Percentiles rank a stretch among this genome's conserved stretches.
Conservation (phyloP, 2,797 vertebrate species). For the Sebastes itinus region DNA sequence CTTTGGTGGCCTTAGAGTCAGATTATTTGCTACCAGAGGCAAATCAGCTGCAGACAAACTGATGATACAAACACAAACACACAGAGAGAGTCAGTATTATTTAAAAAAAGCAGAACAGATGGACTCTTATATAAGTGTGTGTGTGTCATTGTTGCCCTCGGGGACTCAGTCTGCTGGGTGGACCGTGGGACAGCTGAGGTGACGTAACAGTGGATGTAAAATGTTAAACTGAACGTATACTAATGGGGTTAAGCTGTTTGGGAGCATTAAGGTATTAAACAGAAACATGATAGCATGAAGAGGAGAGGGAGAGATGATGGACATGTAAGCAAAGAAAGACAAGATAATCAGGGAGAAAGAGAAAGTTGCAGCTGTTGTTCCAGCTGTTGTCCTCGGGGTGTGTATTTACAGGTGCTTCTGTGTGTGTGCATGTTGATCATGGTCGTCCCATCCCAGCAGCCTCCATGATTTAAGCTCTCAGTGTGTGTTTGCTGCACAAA, state of each 20-base stretch:
- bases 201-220: background rate
- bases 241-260: background rate
- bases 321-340: background rate
- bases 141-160: conserved; percentile 13
- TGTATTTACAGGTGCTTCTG: conserved; percentile 29
- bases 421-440: background rate
- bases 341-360: background rate
- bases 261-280: background rate
- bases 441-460: background rate
- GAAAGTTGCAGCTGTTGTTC: conserved; percentile 45
- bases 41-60: background rate
- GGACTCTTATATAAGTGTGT: conserved; percentile 29
- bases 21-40: background rate
- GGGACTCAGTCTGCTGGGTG: background rate
- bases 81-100: background rate
- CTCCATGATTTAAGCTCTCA: background rate
- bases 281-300: background rate
- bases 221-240: background rate
- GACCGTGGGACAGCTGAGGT: background rate
- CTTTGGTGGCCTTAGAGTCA: background rate
- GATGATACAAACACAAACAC: background rate
- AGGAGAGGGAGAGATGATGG: background rate
- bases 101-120: conserved; percentile 34
- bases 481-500: background rate
- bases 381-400: conserved; percentile 39